A percentile compares a stretch with the other conserved stretches of the same genome.
These are phyloP conservation scores for Sesamia inferens DNA, from an alignment of 2,888 invertebrate species.

Conservation along the genomic window DNA sequence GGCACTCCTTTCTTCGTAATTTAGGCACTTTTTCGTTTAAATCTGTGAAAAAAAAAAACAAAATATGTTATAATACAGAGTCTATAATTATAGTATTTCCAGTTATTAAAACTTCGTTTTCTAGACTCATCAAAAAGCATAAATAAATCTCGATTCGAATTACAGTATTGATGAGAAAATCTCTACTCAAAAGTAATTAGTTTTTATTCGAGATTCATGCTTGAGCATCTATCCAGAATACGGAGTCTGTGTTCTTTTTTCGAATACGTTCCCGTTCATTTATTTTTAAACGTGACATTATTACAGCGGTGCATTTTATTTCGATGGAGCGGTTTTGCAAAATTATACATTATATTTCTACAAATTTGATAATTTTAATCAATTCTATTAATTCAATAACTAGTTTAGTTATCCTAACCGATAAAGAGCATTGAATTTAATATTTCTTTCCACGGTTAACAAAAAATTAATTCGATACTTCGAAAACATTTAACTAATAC, in stretches of 20 bases:
- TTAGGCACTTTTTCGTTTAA: conserved; percentile 79
- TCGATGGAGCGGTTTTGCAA: conserved; percentile 7
- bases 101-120: neutral
- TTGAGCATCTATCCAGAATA: conserved; percentile 14
- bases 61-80: neutral
- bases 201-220: conserved; percentile 1
- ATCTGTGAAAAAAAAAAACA: conserved; percentile 75
- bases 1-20: conserved; percentile 79
- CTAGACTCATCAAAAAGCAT: neutral
- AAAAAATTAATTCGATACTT: neutral
- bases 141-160: neutral
- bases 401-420: no score
- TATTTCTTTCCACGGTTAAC: neutral
- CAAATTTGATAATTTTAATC: neutral
- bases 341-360: neutral
- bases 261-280: conserved; percentile 38
- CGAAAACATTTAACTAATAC: neutral
- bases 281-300: neutral
- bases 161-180: neutral
- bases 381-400: neutral
- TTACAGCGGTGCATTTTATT: conserved; percentile 43
- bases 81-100: neutral
- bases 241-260: conserved; percentile 2
- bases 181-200: neutral
- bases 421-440: neutral